A percentile compares a stretch with the other conserved stretches of the same genome.
Conservation (phyloP, 2,797 vertebrate genomes). For the Strix occidentalis region DNA sequence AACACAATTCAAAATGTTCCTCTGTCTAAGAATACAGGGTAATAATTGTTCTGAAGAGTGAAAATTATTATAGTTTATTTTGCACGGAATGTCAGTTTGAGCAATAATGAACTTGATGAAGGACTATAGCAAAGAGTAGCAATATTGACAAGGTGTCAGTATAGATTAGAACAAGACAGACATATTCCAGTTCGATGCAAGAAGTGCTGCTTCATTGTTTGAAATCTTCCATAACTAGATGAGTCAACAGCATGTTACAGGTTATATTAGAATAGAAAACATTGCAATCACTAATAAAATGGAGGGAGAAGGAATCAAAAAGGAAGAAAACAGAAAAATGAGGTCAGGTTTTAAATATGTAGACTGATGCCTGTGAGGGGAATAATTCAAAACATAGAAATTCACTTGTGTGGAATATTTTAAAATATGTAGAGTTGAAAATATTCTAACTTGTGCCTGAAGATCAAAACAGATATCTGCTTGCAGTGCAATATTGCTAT, state of each 20-base stretch:
- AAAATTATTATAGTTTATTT: neutral
- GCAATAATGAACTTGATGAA: neutral
- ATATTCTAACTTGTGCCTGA: neutral
- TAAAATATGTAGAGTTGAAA: neutral
- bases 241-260: neutral
- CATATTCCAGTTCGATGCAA: neutral
- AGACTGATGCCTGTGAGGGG: neutral
- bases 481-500: neutral
- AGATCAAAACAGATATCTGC: neutral
- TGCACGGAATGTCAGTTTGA: neutral
- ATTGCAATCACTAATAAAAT: neutral
- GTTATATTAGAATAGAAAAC: neutral
- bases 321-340: neutral
- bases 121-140: neutral
- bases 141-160: neutral
- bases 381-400: neutral
- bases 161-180: neutral
- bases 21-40: neutral
- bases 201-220: neutral
- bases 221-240: neutral
- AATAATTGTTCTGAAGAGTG: neutral
- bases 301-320: neutral
- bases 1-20: neutral
- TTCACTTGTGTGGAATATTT: neutral
- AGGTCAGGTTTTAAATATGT: neutral